Evolutionary conservation across 92 coral and sea anemone genomes (phyloP), one percentile per base, ranked within the genome.

Genomic region (Parazoanthus swiftii): DNA sequence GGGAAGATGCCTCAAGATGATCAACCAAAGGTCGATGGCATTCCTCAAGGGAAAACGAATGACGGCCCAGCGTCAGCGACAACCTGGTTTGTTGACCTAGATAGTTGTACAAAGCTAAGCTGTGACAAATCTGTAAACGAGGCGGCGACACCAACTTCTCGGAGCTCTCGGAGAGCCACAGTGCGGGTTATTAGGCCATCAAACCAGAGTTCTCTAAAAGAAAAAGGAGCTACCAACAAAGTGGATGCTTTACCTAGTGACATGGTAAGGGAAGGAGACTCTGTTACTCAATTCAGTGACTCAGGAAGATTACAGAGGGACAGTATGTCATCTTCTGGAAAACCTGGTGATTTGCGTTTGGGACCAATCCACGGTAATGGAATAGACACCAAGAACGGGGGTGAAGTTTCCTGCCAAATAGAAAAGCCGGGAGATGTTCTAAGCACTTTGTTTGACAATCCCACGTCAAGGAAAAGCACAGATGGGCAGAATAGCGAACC

Each of bases 21-120:
- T 44, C 63, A 25, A 4, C 11, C 79, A 43, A 44, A 83, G 68
- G 9, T 21, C 39, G 36, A 54, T 33, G 66, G 23, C 82, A 33
- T 9, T 18, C 23, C 82, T 44, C 63, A 8, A 50, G 39, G 42
- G 65, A n/a, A 48, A 84, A 16, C 25, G 20, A 6, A 4, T 0
- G 68, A 46, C 4, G 16, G 20, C 11, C 15, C 46, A 14, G 46
- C 16, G 14, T 42, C 25, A 33, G 6, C 37, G 8, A 71, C 79
- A 35, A 48, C 44, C 4, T 84, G 68, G 87, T 72, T 70, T 72
- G 79, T 29, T 11, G 87, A 82, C 36, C 10, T 65, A 1, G 58
- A 70, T 15, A 77, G 29, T 29, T 73, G 43, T 48, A 35, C 79
- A 2, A 8, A 29, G 37, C 51, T 23, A 43, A 66, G 18, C 23